These are phyloP conservation scores for Ramphastos sulfuratus DNA, from an alignment of 2,113 vertebrate species.

Conservation along the genomic window DNA sequence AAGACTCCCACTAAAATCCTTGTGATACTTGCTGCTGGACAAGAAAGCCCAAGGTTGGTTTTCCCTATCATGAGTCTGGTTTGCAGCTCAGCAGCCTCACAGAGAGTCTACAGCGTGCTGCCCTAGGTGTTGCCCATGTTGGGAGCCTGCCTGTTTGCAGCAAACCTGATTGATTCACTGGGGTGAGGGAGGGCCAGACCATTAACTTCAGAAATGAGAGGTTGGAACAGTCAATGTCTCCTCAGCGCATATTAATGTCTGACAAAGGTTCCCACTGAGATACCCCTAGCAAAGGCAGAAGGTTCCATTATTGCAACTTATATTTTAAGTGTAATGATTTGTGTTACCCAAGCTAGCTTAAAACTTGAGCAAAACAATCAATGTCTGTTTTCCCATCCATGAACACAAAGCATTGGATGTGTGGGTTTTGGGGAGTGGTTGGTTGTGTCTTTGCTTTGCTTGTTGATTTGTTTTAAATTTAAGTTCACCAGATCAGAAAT, in stretches of 20 bases:
- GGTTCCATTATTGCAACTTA: constrained; percentile 1
- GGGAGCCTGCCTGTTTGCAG: not conserved
- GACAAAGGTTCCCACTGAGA: constrained; percentile 14
- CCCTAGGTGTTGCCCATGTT: not conserved
- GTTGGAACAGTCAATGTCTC: not conserved
- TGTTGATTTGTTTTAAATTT: not conserved
- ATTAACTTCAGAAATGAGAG: not conserved
- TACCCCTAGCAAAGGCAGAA: not conserved
- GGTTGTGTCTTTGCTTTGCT: not conserved
- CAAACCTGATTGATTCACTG: not conserved
- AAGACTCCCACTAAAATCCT: not conserved
- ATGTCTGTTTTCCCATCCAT: not conserved
- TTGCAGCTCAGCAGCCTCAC: not conserved
- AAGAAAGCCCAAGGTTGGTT: not conserved
- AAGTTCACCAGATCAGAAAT: not conserved
- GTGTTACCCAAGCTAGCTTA: not conserved
- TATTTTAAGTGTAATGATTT: not conserved
- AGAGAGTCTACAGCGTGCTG: not conserved
- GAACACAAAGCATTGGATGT: not conserved
- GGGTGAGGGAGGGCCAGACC: not conserved
- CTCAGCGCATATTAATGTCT: not conserved
- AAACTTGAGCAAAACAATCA: not conserved
- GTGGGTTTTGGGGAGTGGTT: too few relatives aligned
- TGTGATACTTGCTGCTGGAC: not conserved
- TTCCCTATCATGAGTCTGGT: not conserved